A percentile compares a stretch with the other conserved stretches of the same genome.
These are phyloP conservation scores for Indicator indicator DNA, from an alignment of 2,113 vertebrate species.

Conservation along the genomic window DNA sequence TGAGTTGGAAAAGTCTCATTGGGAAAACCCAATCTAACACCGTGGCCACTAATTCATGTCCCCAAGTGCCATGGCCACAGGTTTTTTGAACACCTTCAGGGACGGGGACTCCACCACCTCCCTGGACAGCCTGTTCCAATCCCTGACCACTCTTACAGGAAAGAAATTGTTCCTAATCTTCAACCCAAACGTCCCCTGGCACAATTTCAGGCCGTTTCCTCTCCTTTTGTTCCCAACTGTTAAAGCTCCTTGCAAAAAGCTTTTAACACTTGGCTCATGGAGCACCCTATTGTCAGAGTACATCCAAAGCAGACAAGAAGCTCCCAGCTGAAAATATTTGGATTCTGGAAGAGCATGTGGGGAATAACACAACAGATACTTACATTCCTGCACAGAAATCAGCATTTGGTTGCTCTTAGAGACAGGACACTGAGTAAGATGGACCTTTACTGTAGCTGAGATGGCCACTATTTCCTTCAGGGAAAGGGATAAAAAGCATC, in stretches of 20 bases:
- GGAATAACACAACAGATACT: background rate
- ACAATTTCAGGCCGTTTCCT: no score
- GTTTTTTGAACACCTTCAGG: no score
- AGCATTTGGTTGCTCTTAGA: background rate
- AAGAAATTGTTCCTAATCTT: no score
- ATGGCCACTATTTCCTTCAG: background rate
- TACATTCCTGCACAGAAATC: background rate
- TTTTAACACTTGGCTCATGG: background rate
- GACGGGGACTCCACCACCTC: no score
- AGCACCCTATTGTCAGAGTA: background rate
- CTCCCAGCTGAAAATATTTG: background rate
- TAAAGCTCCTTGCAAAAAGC: background rate
- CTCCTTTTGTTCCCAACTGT: background rate
- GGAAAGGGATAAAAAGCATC: background rate
- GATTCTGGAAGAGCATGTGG: background rate
- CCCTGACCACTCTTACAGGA: no score
- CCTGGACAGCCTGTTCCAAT: no score
- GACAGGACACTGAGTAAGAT: fast-evolving
- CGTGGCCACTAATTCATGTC: no score
- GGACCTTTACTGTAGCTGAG: background rate
- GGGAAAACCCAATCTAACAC: no score
- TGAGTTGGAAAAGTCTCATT: no score
- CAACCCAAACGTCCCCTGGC: no score
- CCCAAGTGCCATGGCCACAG: no score
- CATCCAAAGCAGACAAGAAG: background rate